Evolutionary conservation across 2,113 vertebrate species (phyloP).

Genomic region (Rhynchomys soricoides): DNA sequence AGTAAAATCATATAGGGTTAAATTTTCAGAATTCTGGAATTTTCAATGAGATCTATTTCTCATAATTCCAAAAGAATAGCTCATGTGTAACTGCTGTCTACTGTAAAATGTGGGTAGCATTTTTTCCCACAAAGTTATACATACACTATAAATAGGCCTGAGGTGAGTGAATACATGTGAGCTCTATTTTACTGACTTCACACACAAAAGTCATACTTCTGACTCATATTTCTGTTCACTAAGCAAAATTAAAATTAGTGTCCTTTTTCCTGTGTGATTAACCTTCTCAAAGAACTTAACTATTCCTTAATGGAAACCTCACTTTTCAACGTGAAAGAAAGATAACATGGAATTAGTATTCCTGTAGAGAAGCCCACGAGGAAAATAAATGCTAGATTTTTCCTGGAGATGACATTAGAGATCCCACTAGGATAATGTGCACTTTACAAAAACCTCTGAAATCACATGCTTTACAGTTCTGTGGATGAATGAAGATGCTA

Average conservation of each 20-base stretch:
- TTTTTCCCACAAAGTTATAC: neutral
- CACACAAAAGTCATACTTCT: neutral
- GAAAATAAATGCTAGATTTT: rapidly evolving
- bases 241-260: neutral
- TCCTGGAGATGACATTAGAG: neutral
- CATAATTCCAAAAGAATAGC: neutral
- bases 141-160: neutral
- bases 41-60: neutral
- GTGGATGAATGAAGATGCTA: neutral
- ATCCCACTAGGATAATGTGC: neutral
- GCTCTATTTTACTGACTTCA: neutral
- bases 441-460: neutral
- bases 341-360: neutral
- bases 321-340: neutral
- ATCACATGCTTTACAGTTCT: neutral
- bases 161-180: no score
- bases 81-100: neutral
- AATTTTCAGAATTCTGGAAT: neutral
- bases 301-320: neutral
- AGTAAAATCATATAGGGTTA: neutral
- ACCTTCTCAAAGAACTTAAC: neutral
- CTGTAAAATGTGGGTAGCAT: neutral
- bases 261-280: neutral
- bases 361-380: neutral
- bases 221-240: neutral